Evolutionary conservation across 1,140 invertebrate genomes (phyloP), one percentile per base, ranked within the genome.

Genomic region (Zophobas morio): DNA sequence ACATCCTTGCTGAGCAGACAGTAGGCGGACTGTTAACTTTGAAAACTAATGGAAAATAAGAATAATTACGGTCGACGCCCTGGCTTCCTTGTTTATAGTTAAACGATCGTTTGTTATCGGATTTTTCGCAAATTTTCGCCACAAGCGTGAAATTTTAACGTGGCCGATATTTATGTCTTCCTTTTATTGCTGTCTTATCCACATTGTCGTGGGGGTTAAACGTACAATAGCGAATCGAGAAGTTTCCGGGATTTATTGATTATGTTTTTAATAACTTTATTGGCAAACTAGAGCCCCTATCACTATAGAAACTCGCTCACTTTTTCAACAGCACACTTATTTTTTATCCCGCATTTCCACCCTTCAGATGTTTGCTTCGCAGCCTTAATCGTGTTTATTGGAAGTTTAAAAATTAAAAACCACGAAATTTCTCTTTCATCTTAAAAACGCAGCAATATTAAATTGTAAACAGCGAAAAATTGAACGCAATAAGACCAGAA

Each of bases 201-300:
- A 66, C 60, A 66, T 66, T 66, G 60, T 66, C 60, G 37, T 66
- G 8, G 60, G 20, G 42, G 37, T 66, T 66, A 66, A 66, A 37
- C 39, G 60, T 40, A 66, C 37, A 66, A 66, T 42, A 39, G 60
- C 60, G 39, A 66, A 40, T 66, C n/a, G 36, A 32, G 36, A 33
- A 66, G 37, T 42, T 37, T 66, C 60, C 60, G 39, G 20, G 39
- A 66, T 66, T 66, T 66, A 66, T 66, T 66, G 60, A 66, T 66
- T 66, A 40, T 42, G 60, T 66, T 42, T 66, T 66, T 66, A 66
- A 66, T 66, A 66, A 66, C 60, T 66, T 42, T 66, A 42, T 60
- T 36, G 36, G 6, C 36, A 60, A 60, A 60, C 56, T 66, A 66
- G 60, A 6, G 42, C 3, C n/a, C 36, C 36, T n/a, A 66, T 66